Evolutionary conservation across 2,888 invertebrate species (phyloP), one percentile per base, ranked within the genome.

Genomic region (Lasioglossum leucozonium): DNA sequence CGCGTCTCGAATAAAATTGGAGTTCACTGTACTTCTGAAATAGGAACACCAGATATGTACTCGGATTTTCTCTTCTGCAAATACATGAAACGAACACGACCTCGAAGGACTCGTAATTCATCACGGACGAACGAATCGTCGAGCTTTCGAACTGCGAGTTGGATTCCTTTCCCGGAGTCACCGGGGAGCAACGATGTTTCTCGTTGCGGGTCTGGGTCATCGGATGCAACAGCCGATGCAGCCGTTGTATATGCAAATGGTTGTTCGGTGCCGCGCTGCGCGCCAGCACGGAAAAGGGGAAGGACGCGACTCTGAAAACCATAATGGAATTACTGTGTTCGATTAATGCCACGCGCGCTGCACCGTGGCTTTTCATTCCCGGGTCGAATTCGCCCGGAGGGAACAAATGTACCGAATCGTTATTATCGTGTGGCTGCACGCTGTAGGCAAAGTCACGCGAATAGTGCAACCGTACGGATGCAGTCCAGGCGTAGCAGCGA

Each of bases 381-480:
- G 11, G 37, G 22, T 67, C 11, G 34, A 37, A 40, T 67, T 67
- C n/a, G 40, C 18, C 40, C 4, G 3, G 18, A 34, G 18, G 8
- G 30, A 34, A 18, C 26, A 58, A 58, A 58, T 26, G 26, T 62
- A 62, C 26, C 16, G 16, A 62, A 62, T 62, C 16, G 30, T 62
- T 62, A 30, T 62, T 62, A 62, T 4, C 26, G 30, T 30, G 58
- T 62, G 34, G 65, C 65, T 8, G 34, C 34, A 10, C 30, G 8
- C 4, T 22, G 6, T 22, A 0, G 65, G 30, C 18, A 30, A 5
- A 42, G 42, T 13, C 58, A 62, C 62, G 72, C 37, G 72, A 69
- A 58, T 26, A 42, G 42, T 22, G 62, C 44, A 72, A 58, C 62
- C n/a, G 34, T 76, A 72, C 67, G 44, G 67, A 26, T 65, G 75